These are phyloP conservation scores for Macrocentrus cingulum DNA, from an alignment of 1,140 invertebrate genomes.

Conservation along the genomic window DNA sequence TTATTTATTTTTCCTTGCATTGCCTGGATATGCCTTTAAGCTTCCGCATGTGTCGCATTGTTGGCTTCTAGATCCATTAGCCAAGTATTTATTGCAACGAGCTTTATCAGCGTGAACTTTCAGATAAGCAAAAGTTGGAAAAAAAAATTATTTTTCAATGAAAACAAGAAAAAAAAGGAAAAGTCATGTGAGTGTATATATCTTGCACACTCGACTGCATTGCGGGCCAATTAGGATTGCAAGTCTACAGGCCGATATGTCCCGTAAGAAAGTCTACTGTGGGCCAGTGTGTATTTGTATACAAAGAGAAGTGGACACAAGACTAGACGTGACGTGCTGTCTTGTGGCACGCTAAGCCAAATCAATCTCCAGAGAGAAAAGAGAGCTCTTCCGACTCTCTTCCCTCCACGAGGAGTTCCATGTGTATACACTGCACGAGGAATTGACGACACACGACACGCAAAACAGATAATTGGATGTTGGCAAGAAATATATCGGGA, in stretches of 20 bases:
- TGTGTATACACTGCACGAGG: too few species aligned
- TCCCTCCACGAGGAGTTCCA: conserved; percentile 30
- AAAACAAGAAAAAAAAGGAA: not conserved
- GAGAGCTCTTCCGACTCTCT: not conserved
- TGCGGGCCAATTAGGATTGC: not conserved
- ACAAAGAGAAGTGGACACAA: conserved; percentile 15
- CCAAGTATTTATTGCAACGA: conserved; percentile 43
- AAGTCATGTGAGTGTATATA: conserved; percentile 4
- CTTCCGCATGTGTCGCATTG: conserved; percentile 37
- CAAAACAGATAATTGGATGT: conserved; percentile 40
- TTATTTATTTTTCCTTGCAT: not conserved
- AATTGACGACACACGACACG: conserved; percentile 37
- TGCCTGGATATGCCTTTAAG: not conserved
- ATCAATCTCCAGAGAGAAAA: conserved; percentile 25
- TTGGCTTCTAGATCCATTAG: conserved; percentile 49
- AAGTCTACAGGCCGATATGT: conserved; percentile 9
- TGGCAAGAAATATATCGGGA: conserved; percentile 7
- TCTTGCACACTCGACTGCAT: not conserved
- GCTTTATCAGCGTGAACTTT: conserved; percentile 30
- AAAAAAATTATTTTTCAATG: not conserved
- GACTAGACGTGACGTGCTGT: conserved; percentile 33
- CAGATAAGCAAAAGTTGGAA: conserved; percentile 21
- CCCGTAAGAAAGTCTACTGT: conserved; percentile 1
- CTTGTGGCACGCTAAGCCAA: conserved; percentile 25
- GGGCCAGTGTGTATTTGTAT: not conserved